A percentile compares a stretch with the other conserved stretches of the same genome.
Conservation (phyloP, 1,140 invertebrate genomes). For the Hycleus phaleratus region DNA sequence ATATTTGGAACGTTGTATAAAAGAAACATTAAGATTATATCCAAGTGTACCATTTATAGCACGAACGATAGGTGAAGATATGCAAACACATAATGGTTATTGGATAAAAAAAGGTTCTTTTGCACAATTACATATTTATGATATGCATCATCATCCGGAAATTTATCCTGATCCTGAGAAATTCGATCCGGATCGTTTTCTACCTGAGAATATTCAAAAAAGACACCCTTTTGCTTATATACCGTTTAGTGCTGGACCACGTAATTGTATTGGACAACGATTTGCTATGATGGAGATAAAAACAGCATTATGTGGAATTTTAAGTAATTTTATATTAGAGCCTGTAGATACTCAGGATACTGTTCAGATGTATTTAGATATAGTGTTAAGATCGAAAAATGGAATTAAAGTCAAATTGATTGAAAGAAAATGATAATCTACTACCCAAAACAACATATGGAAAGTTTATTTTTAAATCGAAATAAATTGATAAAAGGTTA, state of each 20-base stretch:
- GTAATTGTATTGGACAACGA: conserved; percentile 64
- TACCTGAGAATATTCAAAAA: conserved; percentile 44
- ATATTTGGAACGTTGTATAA: conserved; percentile 57
- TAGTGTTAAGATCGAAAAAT: conserved; percentile 3
- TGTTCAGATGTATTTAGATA: conserved; percentile 3
- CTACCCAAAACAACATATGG: too few species aligned
- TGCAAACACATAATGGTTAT: conserved; percentile 31
- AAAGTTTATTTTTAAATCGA: too few species aligned
- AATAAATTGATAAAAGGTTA: too few species aligned
- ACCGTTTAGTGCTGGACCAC: conserved; percentile 56
- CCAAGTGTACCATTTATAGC: conserved; percentile 60
- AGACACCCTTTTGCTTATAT: conserved; percentile 49
- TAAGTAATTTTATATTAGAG: conserved; percentile 52
- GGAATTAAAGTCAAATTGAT: conserved; percentile 1
- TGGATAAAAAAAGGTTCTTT: conserved; percentile 11
- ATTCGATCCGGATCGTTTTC: conserved; percentile 62
- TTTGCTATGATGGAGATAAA: conserved; percentile 73
- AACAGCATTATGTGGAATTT: conserved; percentile 53
- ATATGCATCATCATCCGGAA: conserved; percentile 13
- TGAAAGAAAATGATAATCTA: not conserved
- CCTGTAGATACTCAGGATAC: conserved; percentile 26
- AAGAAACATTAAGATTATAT: conserved; percentile 54
- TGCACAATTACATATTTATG: conserved; percentile 11
- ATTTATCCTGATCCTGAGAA: conserved; percentile 54
- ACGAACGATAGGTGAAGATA: conserved; percentile 45